Evolutionary conservation across 2,113 vertebrate species (phyloP).

Genomic region (Silurus asotus): DNA sequence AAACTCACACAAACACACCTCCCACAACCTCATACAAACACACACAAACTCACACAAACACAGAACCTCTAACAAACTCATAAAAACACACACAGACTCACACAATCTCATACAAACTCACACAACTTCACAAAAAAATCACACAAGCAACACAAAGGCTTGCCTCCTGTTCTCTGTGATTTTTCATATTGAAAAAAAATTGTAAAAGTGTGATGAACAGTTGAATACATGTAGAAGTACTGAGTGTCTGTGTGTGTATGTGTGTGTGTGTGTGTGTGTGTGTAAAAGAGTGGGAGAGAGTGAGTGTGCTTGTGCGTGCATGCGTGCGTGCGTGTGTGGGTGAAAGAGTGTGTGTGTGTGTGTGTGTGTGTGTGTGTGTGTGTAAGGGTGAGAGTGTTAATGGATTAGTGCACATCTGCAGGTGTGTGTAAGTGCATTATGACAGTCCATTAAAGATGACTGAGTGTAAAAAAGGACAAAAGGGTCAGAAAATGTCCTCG

Average conservation of each 20-base stretch:
- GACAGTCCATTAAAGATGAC: slow-evolving; percentile 22
- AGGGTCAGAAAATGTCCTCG: not conserved
- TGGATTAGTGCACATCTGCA: slow-evolving; percentile 1
- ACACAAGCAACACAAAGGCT: too few relatives aligned
- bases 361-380: not conserved
- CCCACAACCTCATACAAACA: too few relatives aligned
- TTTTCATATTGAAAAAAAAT: too few relatives aligned
- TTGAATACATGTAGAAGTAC: too few relatives aligned
- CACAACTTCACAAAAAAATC: too few relatives aligned
- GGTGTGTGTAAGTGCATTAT: slow-evolving; percentile 22
- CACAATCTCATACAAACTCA: too few relatives aligned
- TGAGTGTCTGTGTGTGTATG: not conserved
- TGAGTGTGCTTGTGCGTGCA: not conserved
- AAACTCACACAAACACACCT: too few relatives aligned
- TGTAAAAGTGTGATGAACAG: too few relatives aligned
- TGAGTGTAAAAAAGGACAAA: slow-evolving; percentile 14
- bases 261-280: not conserved
- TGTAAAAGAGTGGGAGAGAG: not conserved
- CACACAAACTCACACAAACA: too few relatives aligned
- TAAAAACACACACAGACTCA: too few relatives aligned
- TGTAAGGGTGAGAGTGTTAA: not conserved
- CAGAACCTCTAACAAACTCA: too few relatives aligned
- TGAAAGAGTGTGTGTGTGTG: not conserved
- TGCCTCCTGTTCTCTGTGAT: too few relatives aligned
- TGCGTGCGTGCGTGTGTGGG: not conserved